phyloP scores from a whole-genome alignment of 2,113 vertebrate species.

The Castor canadensis region DNA sequence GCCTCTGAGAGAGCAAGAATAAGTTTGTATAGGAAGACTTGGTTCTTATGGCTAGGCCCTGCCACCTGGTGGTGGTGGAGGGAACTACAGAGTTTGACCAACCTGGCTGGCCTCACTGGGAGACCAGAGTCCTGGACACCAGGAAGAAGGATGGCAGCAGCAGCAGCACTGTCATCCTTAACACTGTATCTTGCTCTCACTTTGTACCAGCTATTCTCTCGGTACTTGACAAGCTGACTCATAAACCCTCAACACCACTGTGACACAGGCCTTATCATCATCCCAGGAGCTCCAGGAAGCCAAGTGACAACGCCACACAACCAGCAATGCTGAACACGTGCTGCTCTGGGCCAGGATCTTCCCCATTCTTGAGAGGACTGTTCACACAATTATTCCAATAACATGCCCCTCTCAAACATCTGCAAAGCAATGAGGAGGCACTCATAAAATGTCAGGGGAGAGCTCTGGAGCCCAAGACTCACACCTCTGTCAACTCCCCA shows the following conservation, averaged over 20 bases:
- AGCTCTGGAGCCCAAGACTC: neutral
- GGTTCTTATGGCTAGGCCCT: neutral
- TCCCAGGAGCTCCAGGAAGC: neutral
- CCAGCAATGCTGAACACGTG: neutral
- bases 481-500: fast-evolving
- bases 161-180: neutral
- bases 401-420: neutral
- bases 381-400: neutral
- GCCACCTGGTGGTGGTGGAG: slow-evolving; percentile 50
- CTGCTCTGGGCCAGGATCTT: neutral
- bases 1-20: neutral
- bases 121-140: neutral
- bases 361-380: neutral
- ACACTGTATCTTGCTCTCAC: neutral
- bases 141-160: neutral
- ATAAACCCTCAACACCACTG: neutral
- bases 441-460: neutral
- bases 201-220: neutral
- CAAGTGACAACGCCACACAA: neutral
- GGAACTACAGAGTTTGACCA: neutral
- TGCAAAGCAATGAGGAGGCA: neutral
- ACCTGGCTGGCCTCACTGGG: fast-evolving
- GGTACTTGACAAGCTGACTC: neutral
- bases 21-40: neutral
- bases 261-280: neutral